Base-by-base conservation (phyloP, 2,113 vertebrate genomes). In the Dasyprocta punctata region DNA sequence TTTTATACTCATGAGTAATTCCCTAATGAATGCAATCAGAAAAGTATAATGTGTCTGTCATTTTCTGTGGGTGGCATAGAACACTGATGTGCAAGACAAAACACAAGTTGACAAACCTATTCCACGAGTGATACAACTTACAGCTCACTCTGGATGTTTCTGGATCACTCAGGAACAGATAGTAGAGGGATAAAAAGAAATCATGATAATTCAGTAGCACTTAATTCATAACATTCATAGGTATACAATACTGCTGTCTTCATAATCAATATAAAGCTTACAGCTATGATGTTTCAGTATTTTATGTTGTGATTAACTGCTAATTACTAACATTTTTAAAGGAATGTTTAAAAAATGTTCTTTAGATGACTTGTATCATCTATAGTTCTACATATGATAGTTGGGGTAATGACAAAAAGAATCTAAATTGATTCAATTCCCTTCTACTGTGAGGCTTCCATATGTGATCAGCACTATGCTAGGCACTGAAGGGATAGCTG, bases 251-350 rank as follows among this genome's bases (percentile, higher is more conserved):
- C 49, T 89, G 6, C 69, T 60, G 33, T 83, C 56, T 90, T 96
- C 36, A n/a, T 90, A 63, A 69, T 24, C 69, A 38, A 65, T 73
- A 67, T 86, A 89, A 90, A 94, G 60, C 30, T 58, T 83, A 60
- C 2, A 82, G 44, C 77, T 89, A 11, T 96, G 85, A 63, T 61
- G 54, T 82, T 47, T 82, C 71, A 16, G n/a, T 49, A 26, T 52
- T 63, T 90, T 73, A 13, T 36, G 41, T 80, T 89, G 67, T 96
- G 89, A 91, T 71, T 89, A 92, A 91, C 82, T 90, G 91, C 78
- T 58, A 89, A n/a, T 65, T 77, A n/a, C 67, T 89, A 96, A 94
- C 63, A 90, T 89, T 65, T 86, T 44, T 44, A 75, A 60, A 94
- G 56, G 85, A 92, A 63, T 67, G 41, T 77, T 83, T 81, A 13